phyloP scores from a whole-genome alignment of 53 echinoderm and acorn worm species.

The Patiria pectinifera region DNA sequence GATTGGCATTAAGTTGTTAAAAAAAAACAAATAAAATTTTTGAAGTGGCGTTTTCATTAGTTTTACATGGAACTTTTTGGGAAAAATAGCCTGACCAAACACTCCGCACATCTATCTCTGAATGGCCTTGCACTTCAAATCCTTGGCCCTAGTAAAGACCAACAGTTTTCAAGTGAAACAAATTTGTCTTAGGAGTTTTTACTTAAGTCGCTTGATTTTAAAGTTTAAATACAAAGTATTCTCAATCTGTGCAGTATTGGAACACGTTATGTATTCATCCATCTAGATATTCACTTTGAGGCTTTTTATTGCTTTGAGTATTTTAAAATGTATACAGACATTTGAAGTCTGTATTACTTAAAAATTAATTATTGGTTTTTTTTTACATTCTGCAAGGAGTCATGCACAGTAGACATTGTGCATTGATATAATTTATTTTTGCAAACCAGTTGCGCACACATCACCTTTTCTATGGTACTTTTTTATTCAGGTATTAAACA shows the following conservation, averaged over 20 bases:
- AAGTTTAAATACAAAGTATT: slow-evolving; percentile 17
- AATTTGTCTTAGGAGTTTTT: too few relatives aligned
- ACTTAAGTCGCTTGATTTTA: too few relatives aligned
- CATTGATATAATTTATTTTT: slow-evolving; percentile 14
- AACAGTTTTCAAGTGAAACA: too few relatives aligned
- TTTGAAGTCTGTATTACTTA: neutral
- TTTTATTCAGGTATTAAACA: neutral
- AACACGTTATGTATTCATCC: slow-evolving; percentile 3
- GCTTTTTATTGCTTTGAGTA: neutral
- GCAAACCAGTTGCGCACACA: neutral
- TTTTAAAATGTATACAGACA: neutral
- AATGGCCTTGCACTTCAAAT: too few relatives aligned
- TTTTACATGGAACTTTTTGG: too few relatives aligned
- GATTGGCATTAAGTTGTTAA: too few relatives aligned
- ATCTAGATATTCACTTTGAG: slow-evolving; percentile 1
- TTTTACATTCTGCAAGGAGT: neutral
- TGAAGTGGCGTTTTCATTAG: too few relatives aligned
- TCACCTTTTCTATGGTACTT: neutral
- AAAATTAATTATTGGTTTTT: neutral
- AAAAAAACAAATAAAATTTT: too few relatives aligned
- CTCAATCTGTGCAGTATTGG: slow-evolving; percentile 38
- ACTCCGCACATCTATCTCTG: too few relatives aligned
- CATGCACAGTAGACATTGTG: neutral
- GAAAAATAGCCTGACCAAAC: too few relatives aligned
- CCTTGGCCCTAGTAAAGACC: too few relatives aligned